Evolutionary conservation across 2,113 vertebrate species (phyloP).

Genomic region (Eleginops maclovinus): DNA sequence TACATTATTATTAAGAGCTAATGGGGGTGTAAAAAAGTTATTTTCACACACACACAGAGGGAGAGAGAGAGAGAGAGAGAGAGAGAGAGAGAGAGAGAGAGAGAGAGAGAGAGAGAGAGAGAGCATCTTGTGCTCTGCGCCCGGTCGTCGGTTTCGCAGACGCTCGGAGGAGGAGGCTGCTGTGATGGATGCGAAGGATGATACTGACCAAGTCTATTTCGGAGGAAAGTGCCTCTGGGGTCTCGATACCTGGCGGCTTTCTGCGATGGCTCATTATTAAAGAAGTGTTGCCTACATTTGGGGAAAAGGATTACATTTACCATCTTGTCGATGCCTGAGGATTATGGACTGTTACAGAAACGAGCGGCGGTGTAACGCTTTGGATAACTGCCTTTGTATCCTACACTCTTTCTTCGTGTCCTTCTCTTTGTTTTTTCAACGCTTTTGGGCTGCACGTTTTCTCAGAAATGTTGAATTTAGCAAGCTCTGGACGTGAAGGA

Average conservation of each 20-base stretch:
- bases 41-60: background rate
- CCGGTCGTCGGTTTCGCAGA: conserved; percentile 52
- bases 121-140: conserved; percentile 52
- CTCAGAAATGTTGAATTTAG: conserved; percentile 57
- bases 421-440: conserved; percentile 2
- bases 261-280: conserved; percentile 12
- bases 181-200: conserved; percentile 73
- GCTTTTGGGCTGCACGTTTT: conserved; percentile 1
- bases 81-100: conserved; percentile 29
- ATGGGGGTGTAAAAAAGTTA: background rate
- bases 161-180: conserved; percentile 71
- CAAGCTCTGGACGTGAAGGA: conserved; percentile 30
- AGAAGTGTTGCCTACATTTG: background rate
- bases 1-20: background rate
- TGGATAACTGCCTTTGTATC: conserved; percentile 28
- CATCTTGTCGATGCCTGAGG: conserved; percentile 42
- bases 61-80: conserved; percentile 11
- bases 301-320: conserved; percentile 17
- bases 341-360: conserved; percentile 59
- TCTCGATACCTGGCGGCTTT: conserved; percentile 40
- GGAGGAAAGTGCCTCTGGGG: conserved; percentile 43
- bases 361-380: conserved; percentile 32
- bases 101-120: conserved; percentile 40
- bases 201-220: conserved; percentile 40
- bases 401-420: conserved; percentile 8